Percentiles rank a stretch among this genome's conserved stretches.
These are phyloP conservation scores for Cephus sareptanus DNA, from an alignment of 2,888 invertebrate species.

Conservation along the genomic window DNA sequence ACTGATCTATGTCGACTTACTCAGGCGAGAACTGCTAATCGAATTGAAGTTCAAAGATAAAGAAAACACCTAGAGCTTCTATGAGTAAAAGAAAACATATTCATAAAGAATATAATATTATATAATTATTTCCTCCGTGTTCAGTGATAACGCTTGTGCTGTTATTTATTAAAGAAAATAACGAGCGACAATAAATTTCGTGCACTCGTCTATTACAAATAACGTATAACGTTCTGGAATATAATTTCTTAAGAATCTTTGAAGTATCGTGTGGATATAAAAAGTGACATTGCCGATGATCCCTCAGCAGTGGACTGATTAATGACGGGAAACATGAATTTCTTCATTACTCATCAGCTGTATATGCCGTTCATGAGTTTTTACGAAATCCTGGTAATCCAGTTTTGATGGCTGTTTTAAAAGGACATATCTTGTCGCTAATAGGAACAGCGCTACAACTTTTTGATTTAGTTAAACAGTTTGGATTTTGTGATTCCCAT, in stretches of 20 bases:
- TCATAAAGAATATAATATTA: background rate
- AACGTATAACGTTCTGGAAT: background rate
- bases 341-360: conserved; percentile 29
- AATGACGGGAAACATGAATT: conserved; percentile 30
- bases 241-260: background rate
- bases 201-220: background rate
- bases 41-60: background rate
- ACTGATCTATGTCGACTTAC: background rate
- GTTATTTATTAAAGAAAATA: background rate
- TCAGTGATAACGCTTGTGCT: background rate
- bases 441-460: conserved; percentile 38
- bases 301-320: background rate
- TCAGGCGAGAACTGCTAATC: background rate
- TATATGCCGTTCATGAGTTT: conserved; percentile 35
- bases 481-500: conserved; percentile 30
- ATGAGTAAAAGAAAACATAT: background rate
- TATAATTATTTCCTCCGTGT: background rate
- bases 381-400: conserved; percentile 32
- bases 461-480: conserved; percentile 37
- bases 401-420: conserved; percentile 28
- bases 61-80: background rate
- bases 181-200: conserved; percentile 2
- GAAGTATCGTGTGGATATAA: background rate
- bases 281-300: background rate
- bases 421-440: conserved; percentile 30